Conservation (phyloP, 2,888 invertebrate genomes). For the Callyntrura sp. region DNA sequence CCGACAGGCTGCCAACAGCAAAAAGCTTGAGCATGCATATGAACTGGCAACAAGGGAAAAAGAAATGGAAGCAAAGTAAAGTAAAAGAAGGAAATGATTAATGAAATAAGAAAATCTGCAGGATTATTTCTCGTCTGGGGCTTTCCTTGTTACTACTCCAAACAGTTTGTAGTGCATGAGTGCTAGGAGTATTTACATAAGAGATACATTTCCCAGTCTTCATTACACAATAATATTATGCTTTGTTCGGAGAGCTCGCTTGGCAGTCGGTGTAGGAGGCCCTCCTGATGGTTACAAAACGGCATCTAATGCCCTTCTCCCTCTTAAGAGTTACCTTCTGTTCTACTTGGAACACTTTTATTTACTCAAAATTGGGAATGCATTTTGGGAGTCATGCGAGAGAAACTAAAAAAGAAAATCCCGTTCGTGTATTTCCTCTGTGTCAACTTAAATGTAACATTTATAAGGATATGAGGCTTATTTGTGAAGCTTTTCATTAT, state of each 20-base stretch:
- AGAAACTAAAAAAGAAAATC: constrained; percentile 6
- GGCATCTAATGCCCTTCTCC: constrained; percentile 13
- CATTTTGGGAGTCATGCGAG: background rate
- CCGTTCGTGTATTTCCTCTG: constrained; percentile 19
- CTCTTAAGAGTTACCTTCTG: background rate
- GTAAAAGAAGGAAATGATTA: constrained; percentile 80
- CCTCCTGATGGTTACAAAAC: constrained; percentile 36
- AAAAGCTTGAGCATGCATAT: constrained; percentile 39
- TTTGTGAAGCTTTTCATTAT: constrained; percentile 59
- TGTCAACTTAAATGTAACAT: background rate
- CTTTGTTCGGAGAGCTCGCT: background rate
- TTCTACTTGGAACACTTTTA: constrained; percentile 24
- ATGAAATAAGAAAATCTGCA: constrained; percentile 83
- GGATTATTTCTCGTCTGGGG: constrained; percentile 80
- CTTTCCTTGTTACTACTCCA: constrained; percentile 47
- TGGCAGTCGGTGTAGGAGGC: background rate
- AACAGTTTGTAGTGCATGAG: no score
- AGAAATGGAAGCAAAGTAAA: constrained; percentile 45
- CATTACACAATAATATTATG: constrained; percentile 10
- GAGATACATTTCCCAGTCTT: background rate
- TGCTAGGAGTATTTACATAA: background rate
- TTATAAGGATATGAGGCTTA: constrained; percentile 46
- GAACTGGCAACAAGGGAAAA: constrained; percentile 69
- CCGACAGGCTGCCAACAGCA: constrained; percentile 64
- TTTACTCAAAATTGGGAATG: constrained; percentile 17